Evolutionary conservation across 2,797 vertebrate genomes (phyloP).

Genomic region (Manis javanica): DNA sequence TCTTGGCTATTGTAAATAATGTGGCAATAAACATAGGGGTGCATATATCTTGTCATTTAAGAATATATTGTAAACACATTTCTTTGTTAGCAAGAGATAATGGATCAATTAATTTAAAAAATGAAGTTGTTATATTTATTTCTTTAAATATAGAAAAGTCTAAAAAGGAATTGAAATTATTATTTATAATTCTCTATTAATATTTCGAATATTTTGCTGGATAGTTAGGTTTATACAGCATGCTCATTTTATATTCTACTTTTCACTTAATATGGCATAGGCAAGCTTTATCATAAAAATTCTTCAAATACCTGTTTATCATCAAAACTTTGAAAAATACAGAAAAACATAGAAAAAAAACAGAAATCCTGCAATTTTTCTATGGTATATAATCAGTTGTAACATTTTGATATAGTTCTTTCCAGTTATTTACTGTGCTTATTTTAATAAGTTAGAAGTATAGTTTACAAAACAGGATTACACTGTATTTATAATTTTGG

Average conservation of each 20-base stretch:
- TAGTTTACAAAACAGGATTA: neutral
- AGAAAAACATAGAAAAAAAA: neutral
- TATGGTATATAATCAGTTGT: neutral
- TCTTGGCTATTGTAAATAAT: no score
- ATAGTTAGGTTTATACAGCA: neutral
- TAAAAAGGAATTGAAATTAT: neutral
- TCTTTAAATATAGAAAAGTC: neutral
- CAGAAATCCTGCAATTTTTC: neutral
- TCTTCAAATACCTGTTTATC: neutral
- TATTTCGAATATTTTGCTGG: neutral
- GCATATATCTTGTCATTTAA: neutral
- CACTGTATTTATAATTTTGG: neutral
- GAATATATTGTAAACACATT: neutral
- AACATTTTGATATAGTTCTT: neutral
- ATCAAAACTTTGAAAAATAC: neutral
- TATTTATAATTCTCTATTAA: neutral
- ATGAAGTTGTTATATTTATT: neutral
- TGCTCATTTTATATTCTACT: neutral
- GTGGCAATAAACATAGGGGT: no score
- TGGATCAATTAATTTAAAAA: neutral
- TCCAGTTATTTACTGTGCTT: neutral
- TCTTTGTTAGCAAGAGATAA: slow-evolving; percentile 10
- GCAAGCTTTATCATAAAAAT: neutral
- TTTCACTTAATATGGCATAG: neutral
- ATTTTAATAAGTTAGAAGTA: neutral